Evolutionary conservation across 1,140 invertebrate genomes (phyloP), one percentile per base, ranked within the genome.

Genomic region (Panagrolaimus sp.): DNA sequence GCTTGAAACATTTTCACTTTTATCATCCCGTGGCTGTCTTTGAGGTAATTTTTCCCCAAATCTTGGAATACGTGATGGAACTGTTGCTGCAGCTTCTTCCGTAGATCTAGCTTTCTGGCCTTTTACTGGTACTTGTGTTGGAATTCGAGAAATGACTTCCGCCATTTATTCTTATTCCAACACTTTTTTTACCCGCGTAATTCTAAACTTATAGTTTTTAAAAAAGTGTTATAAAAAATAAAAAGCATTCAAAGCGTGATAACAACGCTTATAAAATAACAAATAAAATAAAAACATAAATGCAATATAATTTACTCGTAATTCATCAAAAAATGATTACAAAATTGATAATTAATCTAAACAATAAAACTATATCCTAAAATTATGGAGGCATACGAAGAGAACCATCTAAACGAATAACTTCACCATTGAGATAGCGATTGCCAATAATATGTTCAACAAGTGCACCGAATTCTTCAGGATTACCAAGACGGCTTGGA

Each of bases 361-460:
- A 38, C 7, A 38, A 38, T 38, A 38, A 38, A 38, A 38, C 31
- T 38, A 38, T 38, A 38, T 38, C 31, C 31, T 38, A 38, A 4
- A 7, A 7, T 75, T 74, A 77, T 38, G 73, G 69, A 9, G 73
- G 76, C 84, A 86, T 85, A 68, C 87, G 74, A 4, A 97, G 80
- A 27, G 91, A 92, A 45, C 92, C 96, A 84, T 98, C 96, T 20
- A 98, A 74, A 80, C 95, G 87, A 73, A 98, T 93, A 0, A 89
- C 89, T 85, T 96, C 93, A 5, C 92, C 96, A 84, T 98, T 98
- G 2, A 98, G 78, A 85, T 95, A 85, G 0, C 90, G 90, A 86
- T 98, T 98, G 82, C 91, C 88, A 67, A 96, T 89, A 64, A 98
- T 91, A 44, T 87, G 84, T 83, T 95, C 88, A 8, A 91, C 93